Base-by-base conservation (phyloP, 1,140 invertebrate genomes). In the Drosophila pruinosa region DNA sequence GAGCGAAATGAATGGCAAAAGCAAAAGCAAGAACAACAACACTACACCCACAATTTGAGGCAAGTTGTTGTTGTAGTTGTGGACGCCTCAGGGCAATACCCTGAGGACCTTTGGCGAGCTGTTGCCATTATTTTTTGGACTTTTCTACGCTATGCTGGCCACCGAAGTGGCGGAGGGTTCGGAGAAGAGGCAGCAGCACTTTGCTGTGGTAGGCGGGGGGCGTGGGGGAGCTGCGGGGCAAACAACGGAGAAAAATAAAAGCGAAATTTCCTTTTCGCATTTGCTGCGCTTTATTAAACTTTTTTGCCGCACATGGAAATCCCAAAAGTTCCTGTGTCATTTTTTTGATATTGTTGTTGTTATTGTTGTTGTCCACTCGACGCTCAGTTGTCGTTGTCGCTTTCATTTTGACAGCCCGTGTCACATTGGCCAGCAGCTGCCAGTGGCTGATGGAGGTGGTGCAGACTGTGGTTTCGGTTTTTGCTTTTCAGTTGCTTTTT, bases 241-340 rank as follows among this genome's bases (percentile, higher is more conserved):
- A 26, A 36, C 10, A 57, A 12, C 22, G 7, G 22, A 17, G 48
- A 64, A 64, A 72, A 70, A 86, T 86, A 86, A 86, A 86, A 86
- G 64, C 74, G 82, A 86, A 86, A 86, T 83, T 83, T 83, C 79
- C 79, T 83, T 77, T 83, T 83, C 79, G 82, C 82, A 88, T 88
- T 88, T 86, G 73, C 69, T 81, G 81, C 81, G 77, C 81, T 88
- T 88, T 88, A 88, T 83, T 83, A 83, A 83, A 83, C 79, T 83
- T 83, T 64, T 64, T 54, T 75, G 43, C 26, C 47, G 58, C 45
- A 64, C 58, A 70, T 64, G 68, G 71, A 89, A 83, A 89, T 86
- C 86, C 80, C 86, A 78, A 75, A 89, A 86, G 81, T 89, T 89
- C 80, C 75, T 74, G 81, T 82, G 78, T 78, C 86, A 88, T 82